Conservation (phyloP, 2,797 vertebrate species). For the Adrianichthys oophorus region DNA sequence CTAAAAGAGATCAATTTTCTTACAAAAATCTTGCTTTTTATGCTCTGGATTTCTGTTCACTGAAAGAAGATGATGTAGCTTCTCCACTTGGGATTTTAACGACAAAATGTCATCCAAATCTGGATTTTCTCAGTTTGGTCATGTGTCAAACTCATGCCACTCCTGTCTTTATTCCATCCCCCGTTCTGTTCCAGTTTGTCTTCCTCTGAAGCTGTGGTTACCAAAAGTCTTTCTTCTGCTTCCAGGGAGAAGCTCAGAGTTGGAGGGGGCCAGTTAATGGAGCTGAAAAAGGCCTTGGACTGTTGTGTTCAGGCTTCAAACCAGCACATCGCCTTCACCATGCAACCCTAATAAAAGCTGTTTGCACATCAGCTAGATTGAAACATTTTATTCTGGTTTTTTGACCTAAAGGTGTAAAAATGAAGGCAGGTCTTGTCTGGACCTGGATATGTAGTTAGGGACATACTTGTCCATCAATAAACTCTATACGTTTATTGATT, state of each 20-base stretch:
- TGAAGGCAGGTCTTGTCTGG: neutral
- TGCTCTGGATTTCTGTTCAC: too few species aligned
- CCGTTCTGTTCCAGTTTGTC: neutral
- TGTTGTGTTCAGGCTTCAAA: constrained; percentile 68
- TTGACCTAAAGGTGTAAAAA: constrained; percentile 3
- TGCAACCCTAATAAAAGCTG: constrained; percentile 57
- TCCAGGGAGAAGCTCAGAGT: constrained; percentile 82
- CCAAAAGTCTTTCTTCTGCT: constrained; percentile 6
- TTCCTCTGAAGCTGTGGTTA: neutral
- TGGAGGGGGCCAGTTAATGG: constrained; percentile 82
- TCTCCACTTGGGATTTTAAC: too few species aligned
- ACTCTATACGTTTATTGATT: too few species aligned
- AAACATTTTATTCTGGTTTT: neutral
- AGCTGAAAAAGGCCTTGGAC: constrained; percentile 80
- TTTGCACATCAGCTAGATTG: neutral
- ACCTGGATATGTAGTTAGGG: too few species aligned
- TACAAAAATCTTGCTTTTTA: too few species aligned
- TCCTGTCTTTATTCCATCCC: neutral
- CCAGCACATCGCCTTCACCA: constrained; percentile 51
- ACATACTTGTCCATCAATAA: too few species aligned
- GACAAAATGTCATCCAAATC: too few species aligned
- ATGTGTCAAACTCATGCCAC: too few species aligned
- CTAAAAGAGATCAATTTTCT: too few species aligned
- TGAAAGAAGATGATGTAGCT: too few species aligned
- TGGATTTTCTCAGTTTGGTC: too few species aligned